Evolutionary conservation across 1,140 invertebrate genomes (phyloP).

Genomic region (Nephotettix cincticeps): DNA sequence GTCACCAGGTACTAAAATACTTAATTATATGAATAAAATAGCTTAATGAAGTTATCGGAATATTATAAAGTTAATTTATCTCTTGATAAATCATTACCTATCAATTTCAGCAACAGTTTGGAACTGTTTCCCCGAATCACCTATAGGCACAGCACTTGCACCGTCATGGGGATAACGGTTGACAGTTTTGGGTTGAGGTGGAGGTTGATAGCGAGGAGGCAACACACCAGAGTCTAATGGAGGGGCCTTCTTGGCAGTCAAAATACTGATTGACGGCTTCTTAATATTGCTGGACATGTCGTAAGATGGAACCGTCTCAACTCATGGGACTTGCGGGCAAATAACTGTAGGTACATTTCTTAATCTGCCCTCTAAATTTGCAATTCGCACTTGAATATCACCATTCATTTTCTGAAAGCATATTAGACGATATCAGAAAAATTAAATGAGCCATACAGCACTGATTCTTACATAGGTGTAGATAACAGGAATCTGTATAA

Average conservation of each 20-base stretch:
- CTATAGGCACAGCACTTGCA: background rate
- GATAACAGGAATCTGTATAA: too few species aligned
- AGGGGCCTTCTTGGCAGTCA: slow-evolving; percentile 13
- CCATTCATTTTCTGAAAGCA: too few species aligned
- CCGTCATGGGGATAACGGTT: background rate
- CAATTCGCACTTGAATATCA: background rate
- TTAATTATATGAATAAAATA: too few species aligned
- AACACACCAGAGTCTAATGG: slow-evolving; percentile 4
- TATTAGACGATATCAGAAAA: too few species aligned
- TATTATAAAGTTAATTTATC: too few species aligned
- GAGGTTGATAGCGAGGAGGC: slow-evolving; percentile 28
- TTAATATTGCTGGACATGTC: slow-evolving; percentile 31
- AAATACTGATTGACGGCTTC: slow-evolving; percentile 22
- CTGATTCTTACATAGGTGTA: too few species aligned
- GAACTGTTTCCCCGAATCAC: slow-evolving; percentile 21
- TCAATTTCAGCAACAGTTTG: slow-evolving; percentile 27
- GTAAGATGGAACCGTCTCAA: background rate
- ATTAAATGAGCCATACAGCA: too few species aligned
- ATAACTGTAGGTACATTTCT: background rate
- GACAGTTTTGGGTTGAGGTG: slow-evolving; percentile 16
- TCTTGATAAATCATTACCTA: too few species aligned
- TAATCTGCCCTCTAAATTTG: background rate
- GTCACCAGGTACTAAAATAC: too few species aligned
- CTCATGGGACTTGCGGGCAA: background rate
- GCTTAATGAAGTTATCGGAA: too few species aligned